Base-by-base conservation (phyloP, 2,113 vertebrate genomes). In the Gymnobelideus leadbeateri region DNA sequence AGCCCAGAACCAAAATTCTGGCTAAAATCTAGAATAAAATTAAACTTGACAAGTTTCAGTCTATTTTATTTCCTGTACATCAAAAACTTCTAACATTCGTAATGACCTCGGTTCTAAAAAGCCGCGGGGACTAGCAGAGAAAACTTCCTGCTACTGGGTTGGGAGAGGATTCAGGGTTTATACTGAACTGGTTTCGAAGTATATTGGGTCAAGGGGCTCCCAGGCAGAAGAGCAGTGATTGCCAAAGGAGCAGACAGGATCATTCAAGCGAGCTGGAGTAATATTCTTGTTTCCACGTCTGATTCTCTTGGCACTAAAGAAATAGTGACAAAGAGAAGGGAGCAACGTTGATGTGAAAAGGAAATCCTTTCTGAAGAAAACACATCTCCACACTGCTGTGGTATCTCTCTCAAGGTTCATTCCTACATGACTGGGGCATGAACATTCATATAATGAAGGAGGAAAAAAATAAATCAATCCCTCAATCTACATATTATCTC, bases 11-110 rank as follows among this genome's bases (percentile, higher is more conserved):
- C 31, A n/a, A 8, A 96, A 92, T 94, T 92, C 50, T 51, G 90
- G 1, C 37, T 95, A 51, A 90, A 91, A 2, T 52, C 37, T 53
- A 31, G 46, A 95, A 93, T 96, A 93, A 92, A 95, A 95, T 89
- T 91, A 91, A 96, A 94, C 46, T 37, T 91, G 91, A 93, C 93
- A 54, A 6, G 2, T 51, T 93, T 91, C 51, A 14, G 91, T 24
- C 91, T 93, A 51, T 90, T 53, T 51, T 55, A 24, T 92, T 57
- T 90, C 77, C 57, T 96, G 24, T 50, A 2, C 37, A 91, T 92
- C 84, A 93, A 23, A 47, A 54, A 89, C 43, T 91, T 50, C 61
- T 93, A 93, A 93, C 11, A 89, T 37, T 53, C 43, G 23, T 92
- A 8, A 61, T 6, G 24, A 91, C 3, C 31, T 92, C 49, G 37